A percentile compares a stretch with the other conserved stretches of the same genome.
phyloP scores from a whole-genome alignment of 2,888 invertebrate genomes.

The Pandemis heparana region DNA sequence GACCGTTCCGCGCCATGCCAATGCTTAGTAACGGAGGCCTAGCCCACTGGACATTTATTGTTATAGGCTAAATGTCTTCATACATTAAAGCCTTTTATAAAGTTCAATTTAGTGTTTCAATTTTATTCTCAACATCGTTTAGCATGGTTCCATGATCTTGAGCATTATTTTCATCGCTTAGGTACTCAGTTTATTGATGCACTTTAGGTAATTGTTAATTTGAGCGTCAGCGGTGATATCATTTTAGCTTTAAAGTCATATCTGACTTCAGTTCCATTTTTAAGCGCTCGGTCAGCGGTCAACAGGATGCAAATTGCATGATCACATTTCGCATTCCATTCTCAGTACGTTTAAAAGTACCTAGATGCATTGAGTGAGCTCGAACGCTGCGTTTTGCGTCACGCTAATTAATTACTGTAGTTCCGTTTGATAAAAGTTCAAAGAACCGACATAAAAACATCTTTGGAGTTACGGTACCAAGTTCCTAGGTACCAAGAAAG shows the following conservation, averaged over 20 bases:
- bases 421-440: slow-evolving; percentile 31
- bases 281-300: slow-evolving; percentile 7
- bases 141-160: no score
- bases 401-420: slow-evolving; percentile 22
- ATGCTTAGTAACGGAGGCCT: background rate
- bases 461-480: background rate
- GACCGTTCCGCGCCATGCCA: background rate
- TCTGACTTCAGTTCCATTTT: slow-evolving; percentile 12
- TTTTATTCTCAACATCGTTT: no score
- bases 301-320: slow-evolving; percentile 11
- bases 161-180: background rate
- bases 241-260: background rate
- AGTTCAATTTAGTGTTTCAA: background rate
- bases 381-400: slow-evolving; percentile 23
- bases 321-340: slow-evolving; percentile 19
- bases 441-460: slow-evolving; percentile 16
- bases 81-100: no score
- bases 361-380: background rate
- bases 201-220: background rate
- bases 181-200: background rate
- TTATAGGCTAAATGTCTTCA: no score
- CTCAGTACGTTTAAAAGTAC: background rate
- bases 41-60: no score
- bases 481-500: background rate
- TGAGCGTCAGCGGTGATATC: slow-evolving; percentile 1